phyloP scores from a whole-genome alignment of 2,797 vertebrate genomes.

The Sylvia borin region DNA sequence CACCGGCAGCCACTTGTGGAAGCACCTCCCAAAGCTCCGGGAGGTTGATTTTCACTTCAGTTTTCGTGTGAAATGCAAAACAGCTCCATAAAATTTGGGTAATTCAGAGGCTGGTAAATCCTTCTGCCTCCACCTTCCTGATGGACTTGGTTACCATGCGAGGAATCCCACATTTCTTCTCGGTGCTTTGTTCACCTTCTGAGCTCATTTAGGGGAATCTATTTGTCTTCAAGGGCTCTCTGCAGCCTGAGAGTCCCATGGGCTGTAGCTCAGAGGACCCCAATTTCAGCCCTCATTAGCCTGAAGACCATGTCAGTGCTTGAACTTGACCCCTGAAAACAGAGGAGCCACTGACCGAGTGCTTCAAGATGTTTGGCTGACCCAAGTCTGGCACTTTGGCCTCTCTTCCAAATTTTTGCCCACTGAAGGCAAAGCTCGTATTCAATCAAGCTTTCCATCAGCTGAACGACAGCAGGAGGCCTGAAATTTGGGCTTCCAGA shows the following conservation, averaged over 20 bases:
- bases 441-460: neutral
- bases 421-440: neutral
- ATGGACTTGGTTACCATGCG: neutral
- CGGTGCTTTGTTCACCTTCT: rapidly evolving
- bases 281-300: neutral
- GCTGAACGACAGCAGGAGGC: neutral
- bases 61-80: neutral
- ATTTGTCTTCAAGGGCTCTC: neutral
- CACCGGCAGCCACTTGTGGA: neutral
- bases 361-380: neutral
- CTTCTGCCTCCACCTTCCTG: neutral
- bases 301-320: neutral
- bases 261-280: neutral
- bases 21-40: neutral
- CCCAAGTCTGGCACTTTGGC: neutral
- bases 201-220: rapidly evolving
- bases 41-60: neutral
- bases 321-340: neutral
- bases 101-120: neutral
- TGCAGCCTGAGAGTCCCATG: neutral
- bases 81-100: neutral
- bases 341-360: neutral
- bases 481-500: neutral
- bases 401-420: neutral
- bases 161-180: neutral